phyloP scores from a whole-genome alignment of 2,888 invertebrate genomes.

The Drosophila emarginata region DNA sequence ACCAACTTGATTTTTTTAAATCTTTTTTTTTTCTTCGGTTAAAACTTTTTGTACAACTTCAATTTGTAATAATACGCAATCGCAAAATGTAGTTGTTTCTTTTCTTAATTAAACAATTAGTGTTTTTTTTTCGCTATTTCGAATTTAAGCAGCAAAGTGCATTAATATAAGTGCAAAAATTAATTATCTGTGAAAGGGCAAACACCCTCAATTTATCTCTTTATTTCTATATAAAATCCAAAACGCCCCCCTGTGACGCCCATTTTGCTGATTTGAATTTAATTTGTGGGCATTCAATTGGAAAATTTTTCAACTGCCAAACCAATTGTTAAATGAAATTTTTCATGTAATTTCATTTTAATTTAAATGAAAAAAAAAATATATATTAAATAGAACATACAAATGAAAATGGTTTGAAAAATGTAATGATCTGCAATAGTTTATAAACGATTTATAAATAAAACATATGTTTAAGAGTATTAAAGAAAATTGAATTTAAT shows the following conservation, averaged over 20 bases:
- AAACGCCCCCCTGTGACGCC: slow-evolving; percentile 31
- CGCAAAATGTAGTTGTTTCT: slow-evolving; percentile 36
- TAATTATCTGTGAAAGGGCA: slow-evolving; percentile 50
- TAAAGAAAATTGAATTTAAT: neutral
- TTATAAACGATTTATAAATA: neutral
- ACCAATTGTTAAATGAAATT: slow-evolving; percentile 38
- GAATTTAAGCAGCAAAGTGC: slow-evolving; percentile 47
- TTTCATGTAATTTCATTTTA: slow-evolving; percentile 36
- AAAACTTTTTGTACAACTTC: slow-evolving; percentile 21
- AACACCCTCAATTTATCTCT: slow-evolving; percentile 2
- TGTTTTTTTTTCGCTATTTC: slow-evolving; percentile 31
- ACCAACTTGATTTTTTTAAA: slow-evolving; percentile 37
- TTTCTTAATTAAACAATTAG: slow-evolving; percentile 37
- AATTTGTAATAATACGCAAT: slow-evolving; percentile 8
- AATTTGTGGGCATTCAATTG: slow-evolving; percentile 57
- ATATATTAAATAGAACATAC: no score
- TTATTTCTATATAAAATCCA: slow-evolving; percentile 15
- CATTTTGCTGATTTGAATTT: slow-evolving; percentile 49
- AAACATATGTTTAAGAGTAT: neutral
- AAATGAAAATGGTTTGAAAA: neutral
- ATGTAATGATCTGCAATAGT: neutral
- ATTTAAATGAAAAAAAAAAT: neutral
- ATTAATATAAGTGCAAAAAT: slow-evolving; percentile 64
- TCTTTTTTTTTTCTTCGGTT: slow-evolving; percentile 51
- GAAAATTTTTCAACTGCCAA: slow-evolving; percentile 41